These are phyloP conservation scores for Centropus unirufus DNA, from an alignment of 2,113 vertebrate species.

Conservation along the genomic window DNA sequence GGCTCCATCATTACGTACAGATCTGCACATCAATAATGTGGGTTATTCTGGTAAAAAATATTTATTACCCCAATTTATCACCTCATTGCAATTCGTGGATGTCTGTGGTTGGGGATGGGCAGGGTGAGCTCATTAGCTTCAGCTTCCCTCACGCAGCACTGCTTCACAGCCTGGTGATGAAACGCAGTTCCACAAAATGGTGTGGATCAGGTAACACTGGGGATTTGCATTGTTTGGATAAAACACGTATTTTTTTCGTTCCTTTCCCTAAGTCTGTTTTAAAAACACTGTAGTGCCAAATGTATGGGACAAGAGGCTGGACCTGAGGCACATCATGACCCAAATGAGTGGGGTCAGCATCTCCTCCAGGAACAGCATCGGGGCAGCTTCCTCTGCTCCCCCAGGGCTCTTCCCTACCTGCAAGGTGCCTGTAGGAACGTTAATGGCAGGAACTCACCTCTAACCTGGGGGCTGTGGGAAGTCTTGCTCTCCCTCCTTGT, in stretches of 20 bases:
- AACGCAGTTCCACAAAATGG: not conserved
- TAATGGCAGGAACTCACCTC: not conserved
- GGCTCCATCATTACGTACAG: not conserved
- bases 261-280: not conserved
- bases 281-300: not conserved
- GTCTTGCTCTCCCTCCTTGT: not conserved
- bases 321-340: accelerated
- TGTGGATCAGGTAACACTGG: not conserved
- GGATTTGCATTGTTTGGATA: not conserved
- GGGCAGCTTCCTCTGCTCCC: not conserved
- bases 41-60: not conserved
- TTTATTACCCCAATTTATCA: not conserved
- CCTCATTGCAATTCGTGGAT: not conserved
- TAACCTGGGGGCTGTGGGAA: not conserved
- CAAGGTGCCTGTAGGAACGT: not conserved
- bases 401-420: not conserved
- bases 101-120: not conserved
- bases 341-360: not conserved
- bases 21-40: not conserved
- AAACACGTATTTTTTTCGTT: not conserved
- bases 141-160: not conserved
- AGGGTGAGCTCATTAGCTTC: not conserved
- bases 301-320: not conserved
- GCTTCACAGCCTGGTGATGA: not conserved
- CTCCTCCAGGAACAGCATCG: no score